Base-by-base conservation (phyloP, 37 sponge, comb jelly and placozoan species). In the Petrosia ficiformis region DNA sequence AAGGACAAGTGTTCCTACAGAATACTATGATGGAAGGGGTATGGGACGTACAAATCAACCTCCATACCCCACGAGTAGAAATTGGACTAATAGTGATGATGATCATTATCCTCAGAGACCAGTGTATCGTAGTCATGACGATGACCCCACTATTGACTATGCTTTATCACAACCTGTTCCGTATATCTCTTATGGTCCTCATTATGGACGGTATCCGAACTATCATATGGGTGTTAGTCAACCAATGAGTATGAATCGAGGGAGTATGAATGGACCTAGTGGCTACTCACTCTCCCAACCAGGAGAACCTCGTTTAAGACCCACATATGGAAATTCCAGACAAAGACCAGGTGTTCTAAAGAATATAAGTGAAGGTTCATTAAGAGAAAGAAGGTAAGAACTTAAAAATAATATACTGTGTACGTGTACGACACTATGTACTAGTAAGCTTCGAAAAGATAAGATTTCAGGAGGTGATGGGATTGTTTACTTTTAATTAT, bases 251-350 rank as follows among this genome's bases (percentile, higher is more conserved):
- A 16, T 19, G 54, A 48, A 48, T 10, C 10, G 54, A 16, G 54
- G 54, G 34, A 26, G 22, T 52, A 31, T 30, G 35, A 31, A 78
- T 78, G 80, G 76, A 80, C 21, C 73, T 74, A 25, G 80, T 74
- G 90, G 90, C 1, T 63, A 37, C 32, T 77, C 85, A 36, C 90
- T 89, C 80, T 89, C 90, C 44, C 90, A 89, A 71, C 90, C 90
- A 21, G 80, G 43, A 4, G 40, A 60, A 6, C 67, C 68, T 69
- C 40, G 40, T 37, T 2, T 24, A 22, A 26, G 73, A 72, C 54
- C 54, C 54, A 19, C n/a, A n/a, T n/a, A n/a, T n/a, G n/a, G n/a
- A n/a, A n/a, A n/a, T n/a, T n/a, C n/a, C n/a, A n/a, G n/a, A n/a
- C n/a, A n/a, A n/a, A n/a, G n/a, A n/a, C n/a, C n/a, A n/a, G n/a